Conservation (phyloP, 2,888 invertebrate species). For the Microchrysa polita region DNA sequence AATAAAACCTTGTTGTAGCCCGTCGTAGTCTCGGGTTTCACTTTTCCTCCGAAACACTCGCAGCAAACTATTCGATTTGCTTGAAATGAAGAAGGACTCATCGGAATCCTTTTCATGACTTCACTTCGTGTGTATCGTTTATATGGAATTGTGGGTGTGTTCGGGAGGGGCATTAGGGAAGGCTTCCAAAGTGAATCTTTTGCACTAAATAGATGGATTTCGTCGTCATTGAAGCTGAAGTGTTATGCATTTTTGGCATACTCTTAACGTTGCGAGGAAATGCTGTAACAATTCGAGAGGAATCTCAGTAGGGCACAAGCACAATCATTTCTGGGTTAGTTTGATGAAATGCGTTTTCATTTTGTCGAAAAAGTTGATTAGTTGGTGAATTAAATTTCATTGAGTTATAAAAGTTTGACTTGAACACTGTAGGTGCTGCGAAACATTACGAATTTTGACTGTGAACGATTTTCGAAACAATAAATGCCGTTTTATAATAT, state of each 20-base stretch:
- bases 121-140: background rate
- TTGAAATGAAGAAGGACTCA: background rate
- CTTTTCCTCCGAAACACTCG: background rate
- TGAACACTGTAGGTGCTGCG: background rate
- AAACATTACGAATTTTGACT: slow-evolving; percentile 2
- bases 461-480: no score
- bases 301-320: background rate
- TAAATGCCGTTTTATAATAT: no score
- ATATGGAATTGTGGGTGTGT: background rate
- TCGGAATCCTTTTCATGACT: background rate
- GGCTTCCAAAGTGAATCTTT: background rate
- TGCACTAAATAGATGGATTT: background rate
- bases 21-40: no score
- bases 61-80: background rate
- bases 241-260: slow-evolving; percentile 8
- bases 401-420: background rate
- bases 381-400: slow-evolving; percentile 15
- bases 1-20: slow-evolving; percentile 2
- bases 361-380: slow-evolving; percentile 30
- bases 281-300: background rate
- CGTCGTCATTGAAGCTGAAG: background rate
- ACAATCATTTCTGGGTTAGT: slow-evolving; percentile 8
- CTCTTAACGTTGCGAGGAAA: background rate
- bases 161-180: background rate
- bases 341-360: slow-evolving; percentile 21